Base-by-base conservation (phyloP, 2,888 invertebrate genomes). In the Chirona hameri region DNA sequence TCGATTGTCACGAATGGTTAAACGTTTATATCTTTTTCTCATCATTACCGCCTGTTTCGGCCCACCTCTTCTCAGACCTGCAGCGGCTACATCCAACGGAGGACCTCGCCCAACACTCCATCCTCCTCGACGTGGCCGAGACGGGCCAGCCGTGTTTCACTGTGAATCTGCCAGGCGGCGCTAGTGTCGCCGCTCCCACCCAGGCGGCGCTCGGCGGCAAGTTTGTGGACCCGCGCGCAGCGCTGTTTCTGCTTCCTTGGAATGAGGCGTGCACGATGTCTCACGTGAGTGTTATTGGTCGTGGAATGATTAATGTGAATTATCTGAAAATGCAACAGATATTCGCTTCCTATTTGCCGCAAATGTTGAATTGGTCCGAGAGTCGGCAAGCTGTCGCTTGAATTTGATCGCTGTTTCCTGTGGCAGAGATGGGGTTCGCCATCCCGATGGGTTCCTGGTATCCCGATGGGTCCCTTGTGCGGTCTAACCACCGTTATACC, bases 171-270 rank as follows among this genome's bases (percentile, higher is more conserved):
- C 48, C 69, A 46, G 65, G 31, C 46, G 55, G 57, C 65, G 24
- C 65, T 31, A 27, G 24, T 27, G 57, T 57, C 24, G 57, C 65
- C 1, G 65, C 10, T 12, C 14, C n/a, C 31, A 15, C 55, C 4
- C 27, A 27, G 21, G 18, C 12, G 81, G 31, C 80, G 31, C 24
- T 29, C 31, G 82, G 55, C 31, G 84, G 79, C 14, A 69, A 82
- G 48, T 87, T 87, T 83, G 80, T 84, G 12, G 86, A 87, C 82
- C 84, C 87, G 82, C 82, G 87, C 69, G 84, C 83, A 21, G 86
- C 86, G 0, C 83, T 87, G 12, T 85, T 87, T 81, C 82, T 85
- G n/a, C 83, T 87, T 0, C 83, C 84, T 15, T 79, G 84, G 48
- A 84, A 84, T 60, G 85, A 87, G 60, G 85, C 86, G 7, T 81